These are phyloP conservation scores for Acrocephalus kingi DNA, from an alignment of 2,113 vertebrate species.

Conservation along the genomic window DNA sequence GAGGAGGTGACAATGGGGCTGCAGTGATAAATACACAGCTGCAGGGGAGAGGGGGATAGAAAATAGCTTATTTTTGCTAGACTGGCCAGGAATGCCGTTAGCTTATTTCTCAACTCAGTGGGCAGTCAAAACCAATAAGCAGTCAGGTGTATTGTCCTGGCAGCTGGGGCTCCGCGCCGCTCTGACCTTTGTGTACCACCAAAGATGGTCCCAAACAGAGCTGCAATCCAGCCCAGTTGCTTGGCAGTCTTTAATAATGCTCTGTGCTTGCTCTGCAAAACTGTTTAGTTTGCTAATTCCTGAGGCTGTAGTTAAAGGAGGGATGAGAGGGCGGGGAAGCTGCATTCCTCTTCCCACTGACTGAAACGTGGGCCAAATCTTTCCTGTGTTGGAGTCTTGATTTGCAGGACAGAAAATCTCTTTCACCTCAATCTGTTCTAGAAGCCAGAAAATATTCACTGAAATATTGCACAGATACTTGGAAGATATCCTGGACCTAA, in stretches of 20 bases:
- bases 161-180: constrained; percentile 49
- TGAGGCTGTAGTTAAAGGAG: constrained; percentile 27
- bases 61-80: constrained; percentile 54
- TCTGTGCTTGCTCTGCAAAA: constrained; percentile 54
- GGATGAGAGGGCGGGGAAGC: not conserved
- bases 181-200: constrained; percentile 21
- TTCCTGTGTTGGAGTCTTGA: not conserved
- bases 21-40: constrained; percentile 5
- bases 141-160: constrained; percentile 50
- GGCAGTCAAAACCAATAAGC: constrained; percentile 65
- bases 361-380: not conserved
- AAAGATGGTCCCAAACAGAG: constrained; percentile 17
- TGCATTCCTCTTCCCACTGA: not conserved
- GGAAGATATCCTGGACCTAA: not conserved
- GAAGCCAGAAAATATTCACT: not conserved
- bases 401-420: not conserved
- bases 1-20: not conserved
- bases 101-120: constrained; percentile 49
- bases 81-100: constrained; percentile 10
- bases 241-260: constrained; percentile 58
- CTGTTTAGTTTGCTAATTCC: constrained; percentile 68
- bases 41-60: not conserved
- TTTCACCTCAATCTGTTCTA: not conserved
- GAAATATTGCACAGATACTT: not conserved
- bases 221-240: constrained; percentile 29